Evolutionary conservation across 2,113 vertebrate species (phyloP), one percentile per base, ranked within the genome.

Genomic region (Xenopus borealis): DNA sequence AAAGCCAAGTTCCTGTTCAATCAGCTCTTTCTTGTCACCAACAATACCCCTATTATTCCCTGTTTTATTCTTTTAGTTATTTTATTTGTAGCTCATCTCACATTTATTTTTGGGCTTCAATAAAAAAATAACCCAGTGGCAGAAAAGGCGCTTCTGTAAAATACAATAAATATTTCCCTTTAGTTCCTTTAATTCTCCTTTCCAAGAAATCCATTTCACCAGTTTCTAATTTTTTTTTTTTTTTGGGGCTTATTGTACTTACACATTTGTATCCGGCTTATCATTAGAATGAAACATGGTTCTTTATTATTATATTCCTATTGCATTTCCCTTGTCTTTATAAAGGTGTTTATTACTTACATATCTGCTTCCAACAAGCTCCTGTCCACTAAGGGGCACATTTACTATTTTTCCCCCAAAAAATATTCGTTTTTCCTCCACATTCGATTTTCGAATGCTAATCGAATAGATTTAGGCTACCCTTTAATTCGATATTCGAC

Each of bases 131-230:
- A 63, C 62, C 52, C 23, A 1, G 23, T 27, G 70, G 59, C 52
- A 50, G 14, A 58, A 64, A 65, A 64, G 50, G 23, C 45, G 62
- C 40, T 72, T 72, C 62, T 62, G 55, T 72, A 72, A 72, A 72
- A 63, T 72, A 65, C 50, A 62, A 27, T 53, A 72, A 50, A 44
- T 47, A 53, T 12, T 65, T 27, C 14, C 30, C 47, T 44, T 72
- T 72, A 64, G 40, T 14, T 14, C 12, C 17, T n/a, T n/a, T 27
- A 27, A 72, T 55, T 23, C 61, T 33, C 17, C 16, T n/a, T 55
- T 13, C 16, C 18, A 55, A 16, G 2, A 55, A 55, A 55, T n/a
- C 14, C 16, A 0, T 55, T 50, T 1, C 1, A 6, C 14, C 53
- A n/a, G 53, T 27, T 27, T 27, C 23, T 1, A 27, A 27, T 27